A percentile compares a stretch with the other conserved stretches of the same genome.
phyloP scores from a whole-genome alignment of 2,888 invertebrate species.

The Melangyna quadrimaculata region DNA sequence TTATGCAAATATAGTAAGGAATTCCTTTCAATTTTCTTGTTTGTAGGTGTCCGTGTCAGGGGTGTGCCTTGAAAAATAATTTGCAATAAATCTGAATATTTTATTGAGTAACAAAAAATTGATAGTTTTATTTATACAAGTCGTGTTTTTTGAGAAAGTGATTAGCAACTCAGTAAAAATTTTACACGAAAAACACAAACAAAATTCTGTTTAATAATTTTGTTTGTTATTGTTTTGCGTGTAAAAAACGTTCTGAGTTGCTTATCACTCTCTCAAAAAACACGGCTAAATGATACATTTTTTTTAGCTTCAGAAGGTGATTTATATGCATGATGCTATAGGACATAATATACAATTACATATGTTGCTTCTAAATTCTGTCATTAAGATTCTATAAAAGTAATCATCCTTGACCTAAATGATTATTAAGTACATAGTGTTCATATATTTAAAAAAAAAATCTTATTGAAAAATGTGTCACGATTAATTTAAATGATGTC shows the following conservation, averaged over 20 bases:
- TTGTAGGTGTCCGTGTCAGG: background rate
- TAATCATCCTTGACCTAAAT: conserved; percentile 10
- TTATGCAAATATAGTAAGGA: background rate
- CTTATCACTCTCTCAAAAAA: no score
- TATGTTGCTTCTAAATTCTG: background rate
- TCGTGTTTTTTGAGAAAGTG: no score
- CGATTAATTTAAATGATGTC: conserved; percentile 19
- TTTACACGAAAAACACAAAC: no score
- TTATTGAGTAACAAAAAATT: background rate
- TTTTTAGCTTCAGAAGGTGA: background rate
- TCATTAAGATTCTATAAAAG: conserved; percentile 15
- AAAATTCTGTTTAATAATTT: no score
- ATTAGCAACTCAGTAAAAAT: no score
- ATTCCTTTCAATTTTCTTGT: background rate
- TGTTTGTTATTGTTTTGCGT: no score
- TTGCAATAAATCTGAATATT: background rate
- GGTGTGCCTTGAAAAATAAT: background rate
- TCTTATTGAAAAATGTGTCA: background rate
- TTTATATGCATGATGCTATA: background rate
- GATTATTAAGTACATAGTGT: background rate
- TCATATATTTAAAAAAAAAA: background rate
- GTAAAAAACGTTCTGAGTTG: no score
- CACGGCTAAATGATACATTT: no score
- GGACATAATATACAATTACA: background rate
- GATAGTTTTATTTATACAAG: background rate